phyloP scores from a whole-genome alignment of 2,113 vertebrate genomes.

The Trochalopteron elliotii region DNA sequence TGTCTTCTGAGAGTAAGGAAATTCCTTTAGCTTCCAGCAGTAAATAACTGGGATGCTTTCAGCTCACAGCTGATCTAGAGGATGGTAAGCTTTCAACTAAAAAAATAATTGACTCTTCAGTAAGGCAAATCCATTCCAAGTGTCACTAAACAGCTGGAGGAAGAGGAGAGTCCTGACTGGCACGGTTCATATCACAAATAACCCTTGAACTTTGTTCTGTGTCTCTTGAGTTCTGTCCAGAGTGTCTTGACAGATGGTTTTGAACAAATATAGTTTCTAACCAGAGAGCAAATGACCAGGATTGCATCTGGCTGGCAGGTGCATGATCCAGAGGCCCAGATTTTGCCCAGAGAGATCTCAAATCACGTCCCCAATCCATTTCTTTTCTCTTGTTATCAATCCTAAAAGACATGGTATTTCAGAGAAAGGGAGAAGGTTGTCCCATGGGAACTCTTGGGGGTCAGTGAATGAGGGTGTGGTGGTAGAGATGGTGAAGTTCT shows the following conservation, averaged over 20 bases:
- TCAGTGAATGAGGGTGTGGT: neutral
- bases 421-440: neutral
- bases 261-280: neutral
- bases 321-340: accelerated
- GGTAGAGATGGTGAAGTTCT: neutral
- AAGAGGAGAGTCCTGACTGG: neutral
- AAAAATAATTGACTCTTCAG: neutral
- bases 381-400: neutral
- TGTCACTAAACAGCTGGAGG: neutral
- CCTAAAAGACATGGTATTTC: neutral
- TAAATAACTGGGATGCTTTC: slow-evolving; percentile 47
- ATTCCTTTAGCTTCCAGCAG: slow-evolving; percentile 41
- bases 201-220: slow-evolving; percentile 32
- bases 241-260: neutral
- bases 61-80: slow-evolving; percentile 36
- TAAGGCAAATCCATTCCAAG: neutral
- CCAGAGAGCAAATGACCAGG: neutral
- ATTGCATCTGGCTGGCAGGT: neutral
- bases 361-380: neutral
- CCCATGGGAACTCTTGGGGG: neutral
- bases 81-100: neutral
- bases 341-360: neutral
- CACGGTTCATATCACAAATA: neutral
- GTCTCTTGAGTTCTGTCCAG: neutral
- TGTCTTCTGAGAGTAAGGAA: slow-evolving; percentile 40